Evolutionary conservation across 2,113 vertebrate species (phyloP), one percentile per base, ranked within the genome.

Genomic region (Brachypodius melanocephalos): DNA sequence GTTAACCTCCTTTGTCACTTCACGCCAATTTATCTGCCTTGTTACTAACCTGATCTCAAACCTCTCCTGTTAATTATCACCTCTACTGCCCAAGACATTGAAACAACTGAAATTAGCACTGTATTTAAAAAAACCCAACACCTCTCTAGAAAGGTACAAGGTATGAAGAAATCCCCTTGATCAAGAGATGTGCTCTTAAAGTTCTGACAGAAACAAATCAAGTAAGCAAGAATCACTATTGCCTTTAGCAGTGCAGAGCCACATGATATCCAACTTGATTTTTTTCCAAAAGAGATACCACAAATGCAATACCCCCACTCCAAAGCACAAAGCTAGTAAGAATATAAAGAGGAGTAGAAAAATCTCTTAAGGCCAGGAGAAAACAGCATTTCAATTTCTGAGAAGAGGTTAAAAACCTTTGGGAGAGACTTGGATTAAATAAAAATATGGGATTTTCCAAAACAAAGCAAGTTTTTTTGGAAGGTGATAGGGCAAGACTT

Each of bases 211-310:
- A 88, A 88, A 46, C 9, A 3, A 52, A 72, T 24, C 22, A 45
- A 81, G 28, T 20, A 59, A 92, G 22, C 11, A 88, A 88, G 82
- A 78, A 81, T 18, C 31, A 45, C 20, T 51, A 29, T 2, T 65
- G 22, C 16, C 28, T 87, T 82, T 8, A 81, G 36, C 59, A 22
- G 5, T 48, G 28, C 54, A 71, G 13, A 75, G 36, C 25, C 29
- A 7, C 13, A 48, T 0, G 1, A 45, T 9, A 57, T 1, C 2
- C 4, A 8, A 52, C 12, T 42, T 29, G 12, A 28, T 31, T 61
- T 55, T 58, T 67, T 73, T 43, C 36, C 65, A 68, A 55, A 84
- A 49, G 4, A 40, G 48, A 7, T 59, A 78, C 52, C 68, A 51
- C 16, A 77, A 73, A 73, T 13, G 12, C 43, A 85, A 57, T 25